These are phyloP conservation scores for Tragelaphus buxtoni DNA, from an alignment of 2,113 vertebrate species.

Conservation along the genomic window DNA sequence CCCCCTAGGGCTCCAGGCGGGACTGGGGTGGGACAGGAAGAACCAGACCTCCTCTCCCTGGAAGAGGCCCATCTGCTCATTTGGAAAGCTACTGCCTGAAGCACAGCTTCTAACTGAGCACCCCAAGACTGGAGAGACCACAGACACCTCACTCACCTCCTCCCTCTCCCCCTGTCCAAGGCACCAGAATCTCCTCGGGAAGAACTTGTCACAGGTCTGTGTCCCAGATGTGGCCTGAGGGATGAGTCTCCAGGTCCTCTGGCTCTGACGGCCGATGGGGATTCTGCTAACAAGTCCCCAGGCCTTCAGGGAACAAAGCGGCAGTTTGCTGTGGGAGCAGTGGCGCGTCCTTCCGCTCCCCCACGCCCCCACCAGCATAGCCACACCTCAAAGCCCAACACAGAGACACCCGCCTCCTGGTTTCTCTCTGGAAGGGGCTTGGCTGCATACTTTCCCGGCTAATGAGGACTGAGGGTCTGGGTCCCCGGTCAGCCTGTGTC, in stretches of 20 bases:
- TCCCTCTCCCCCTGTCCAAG: background rate
- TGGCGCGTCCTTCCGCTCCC: accelerated
- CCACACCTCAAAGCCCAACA: background rate
- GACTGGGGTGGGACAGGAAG: background rate
- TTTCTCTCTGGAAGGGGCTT: background rate
- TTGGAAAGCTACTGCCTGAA: background rate
- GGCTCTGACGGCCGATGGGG: background rate
- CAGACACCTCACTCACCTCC: background rate
- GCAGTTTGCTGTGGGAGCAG: background rate
- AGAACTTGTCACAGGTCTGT: background rate
- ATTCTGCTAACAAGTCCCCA: background rate
- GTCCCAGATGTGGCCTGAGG: background rate
- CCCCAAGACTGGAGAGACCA: background rate
- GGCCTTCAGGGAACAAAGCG: background rate
- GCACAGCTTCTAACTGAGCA: background rate
- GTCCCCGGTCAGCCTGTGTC: background rate
- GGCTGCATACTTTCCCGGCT: background rate
- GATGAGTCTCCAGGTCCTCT: background rate
- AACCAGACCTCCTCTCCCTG: background rate
- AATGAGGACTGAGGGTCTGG: background rate
- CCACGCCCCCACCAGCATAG: too few relatives aligned
- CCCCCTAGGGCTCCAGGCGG: accelerated
- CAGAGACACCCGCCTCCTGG: background rate
- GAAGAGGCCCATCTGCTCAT: background rate
- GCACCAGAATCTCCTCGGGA: too few relatives aligned